Evolutionary conservation across 2,888 invertebrate species (phyloP), one percentile per base, ranked within the genome.

Genomic region (Mimas tiliae): DNA sequence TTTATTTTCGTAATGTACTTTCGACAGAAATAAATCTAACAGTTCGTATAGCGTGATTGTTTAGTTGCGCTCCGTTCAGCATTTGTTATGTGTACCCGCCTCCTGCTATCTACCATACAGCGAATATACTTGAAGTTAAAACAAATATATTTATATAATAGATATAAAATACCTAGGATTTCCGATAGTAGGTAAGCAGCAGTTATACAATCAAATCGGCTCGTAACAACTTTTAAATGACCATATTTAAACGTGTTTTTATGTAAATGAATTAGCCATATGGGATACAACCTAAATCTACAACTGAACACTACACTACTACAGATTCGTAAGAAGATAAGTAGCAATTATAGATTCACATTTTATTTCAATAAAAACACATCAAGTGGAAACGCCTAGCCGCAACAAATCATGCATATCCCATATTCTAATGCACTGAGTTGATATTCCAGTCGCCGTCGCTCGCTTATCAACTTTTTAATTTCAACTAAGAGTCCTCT

Each of bases 1-100:
- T 84, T 83, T 87, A 87, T 87, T 87, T 87, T 81, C 69, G 84
- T 84, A 74, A 74, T 78, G 79, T 81, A 79, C 79, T 75, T 74
- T 74, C 76, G 81, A 80, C 83, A 77, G 78, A 85, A 86, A 86
- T 86, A 86, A 85, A 84, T 82, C 80, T 78, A 76, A 79, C 77
- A 79, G 84, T 84, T 83, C 82, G 82, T 81, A 84, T 81, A 79
- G 77, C 73, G 72, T 73, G 80, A 84, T 86, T 82, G 82, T 83
- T 84, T 81, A 68, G 75, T 77, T 70, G 69, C 65, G 64, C 27
- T 52, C 16, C 33, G 51, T 53, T 63, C 62, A 53, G 45, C 14
- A 52, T 34, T 64, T 63, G 63, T 66, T 66, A 63, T 53, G 63
- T 53, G 34, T 55, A 55, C 33, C 55, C 19, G 14, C 47, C 48